Conservation (phyloP, 2,797 vertebrate genomes). For the Erpetoichthys calabaricus region DNA sequence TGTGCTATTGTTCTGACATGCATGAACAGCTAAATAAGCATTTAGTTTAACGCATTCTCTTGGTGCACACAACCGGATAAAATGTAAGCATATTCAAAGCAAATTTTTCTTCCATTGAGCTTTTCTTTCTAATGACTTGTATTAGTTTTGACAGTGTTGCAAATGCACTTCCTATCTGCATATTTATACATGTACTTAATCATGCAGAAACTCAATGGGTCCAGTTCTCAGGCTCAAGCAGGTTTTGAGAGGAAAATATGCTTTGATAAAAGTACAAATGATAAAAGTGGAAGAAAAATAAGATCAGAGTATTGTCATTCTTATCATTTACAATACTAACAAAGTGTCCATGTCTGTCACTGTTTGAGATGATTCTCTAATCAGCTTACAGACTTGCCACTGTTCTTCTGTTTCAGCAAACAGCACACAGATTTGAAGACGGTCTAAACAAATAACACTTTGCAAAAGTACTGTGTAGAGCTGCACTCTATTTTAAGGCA, state of each 20-base stretch:
- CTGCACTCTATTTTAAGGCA: too few species aligned
- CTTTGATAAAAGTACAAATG: background rate
- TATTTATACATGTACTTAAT: conserved; percentile 16
- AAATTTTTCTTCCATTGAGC: conserved; percentile 29
- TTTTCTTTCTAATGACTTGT: conserved; percentile 23
- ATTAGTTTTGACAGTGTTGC: conserved; percentile 37
- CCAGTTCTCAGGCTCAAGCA: conserved; percentile 4
- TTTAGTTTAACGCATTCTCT: conserved; percentile 41
- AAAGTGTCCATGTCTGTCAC: too few species aligned
- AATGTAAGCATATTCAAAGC: conserved; percentile 44
- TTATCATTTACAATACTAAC: too few species aligned
- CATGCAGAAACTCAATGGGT: background rate
- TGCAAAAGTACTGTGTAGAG: too few species aligned
- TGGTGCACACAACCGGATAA: conserved; percentile 53
- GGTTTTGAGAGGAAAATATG: conserved; percentile 5
- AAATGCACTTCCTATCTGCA: conserved; percentile 25
- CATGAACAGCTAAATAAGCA: conserved; percentile 47
- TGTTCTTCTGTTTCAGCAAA: too few species aligned
- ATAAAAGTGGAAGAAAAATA: background rate
- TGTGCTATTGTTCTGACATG: conserved; percentile 45
- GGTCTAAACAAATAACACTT: too few species aligned
- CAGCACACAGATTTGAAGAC: too few species aligned
- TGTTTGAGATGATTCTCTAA: too few species aligned
- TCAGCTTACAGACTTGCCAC: too few species aligned
- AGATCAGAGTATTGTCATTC: background rate